Evolutionary conservation across 2,797 vertebrate species (phyloP).

Genomic region (Carcharodon carcharias): DNA sequence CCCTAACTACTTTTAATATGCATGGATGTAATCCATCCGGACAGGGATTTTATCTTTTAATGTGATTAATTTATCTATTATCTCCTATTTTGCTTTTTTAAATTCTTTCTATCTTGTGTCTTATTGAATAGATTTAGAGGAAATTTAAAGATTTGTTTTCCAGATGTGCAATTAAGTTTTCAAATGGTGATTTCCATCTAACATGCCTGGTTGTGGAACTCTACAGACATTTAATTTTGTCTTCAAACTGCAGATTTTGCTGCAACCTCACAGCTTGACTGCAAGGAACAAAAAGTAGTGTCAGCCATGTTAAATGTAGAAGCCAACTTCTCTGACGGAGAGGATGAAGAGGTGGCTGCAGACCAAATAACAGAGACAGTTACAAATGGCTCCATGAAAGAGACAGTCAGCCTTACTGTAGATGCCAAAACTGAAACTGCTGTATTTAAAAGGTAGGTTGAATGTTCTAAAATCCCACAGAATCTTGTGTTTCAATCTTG

Average conservation of each 20-base stretch:
- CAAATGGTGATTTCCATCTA: neutral
- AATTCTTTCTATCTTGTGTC: too few species aligned
- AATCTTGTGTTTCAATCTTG: neutral
- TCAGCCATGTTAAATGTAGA: slow-evolving; percentile 62
- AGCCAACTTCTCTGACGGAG: slow-evolving; percentile 61
- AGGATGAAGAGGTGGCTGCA: slow-evolving; percentile 64
- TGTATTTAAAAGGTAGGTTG: slow-evolving; percentile 87
- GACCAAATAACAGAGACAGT: slow-evolving; percentile 95
- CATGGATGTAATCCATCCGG: neutral
- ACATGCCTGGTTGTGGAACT: neutral
- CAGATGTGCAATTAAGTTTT: neutral
- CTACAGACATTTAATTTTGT: neutral
- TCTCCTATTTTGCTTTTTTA: neutral
- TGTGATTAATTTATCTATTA: neutral
- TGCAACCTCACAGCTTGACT: slow-evolving; percentile 15
- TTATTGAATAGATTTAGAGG: too few species aligned
- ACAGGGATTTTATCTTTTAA: neutral
- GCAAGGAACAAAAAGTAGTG: slow-evolving; percentile 50
- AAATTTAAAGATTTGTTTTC: neutral
- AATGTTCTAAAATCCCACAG: neutral
- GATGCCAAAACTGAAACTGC: slow-evolving; percentile 98
- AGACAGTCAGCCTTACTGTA: slow-evolving; percentile 96
- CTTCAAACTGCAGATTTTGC: slow-evolving; percentile 33
- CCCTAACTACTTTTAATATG: neutral
- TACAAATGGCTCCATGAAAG: slow-evolving; percentile 97